Evolutionary conservation across 2,888 invertebrate species (phyloP).

Genomic region (Amblyteles armatorius): DNA sequence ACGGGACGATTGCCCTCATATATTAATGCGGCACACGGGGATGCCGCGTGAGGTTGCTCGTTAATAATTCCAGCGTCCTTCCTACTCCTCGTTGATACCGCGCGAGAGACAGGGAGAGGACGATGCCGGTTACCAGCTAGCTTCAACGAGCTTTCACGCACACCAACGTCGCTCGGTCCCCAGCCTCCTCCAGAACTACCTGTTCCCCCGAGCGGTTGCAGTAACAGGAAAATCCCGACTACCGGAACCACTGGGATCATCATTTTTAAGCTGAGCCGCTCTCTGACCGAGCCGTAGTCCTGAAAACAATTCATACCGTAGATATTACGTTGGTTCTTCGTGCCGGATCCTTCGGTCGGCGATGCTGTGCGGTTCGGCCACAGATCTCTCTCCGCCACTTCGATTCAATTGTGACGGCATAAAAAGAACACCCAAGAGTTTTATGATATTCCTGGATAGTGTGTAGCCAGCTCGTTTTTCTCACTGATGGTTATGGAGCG

Average conservation of each 20-base stretch:
- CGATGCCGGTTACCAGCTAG: slow-evolving; percentile 32
- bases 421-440: slow-evolving; percentile 27
- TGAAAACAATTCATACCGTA: slow-evolving; percentile 1
- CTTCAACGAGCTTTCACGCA: slow-evolving; percentile 48
- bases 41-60: slow-evolving; percentile 74
- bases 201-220: slow-evolving; percentile 46
- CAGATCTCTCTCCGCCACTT: background rate
- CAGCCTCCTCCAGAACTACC: slow-evolving; percentile 45
- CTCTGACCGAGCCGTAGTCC: background rate
- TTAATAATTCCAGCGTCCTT: slow-evolving; percentile 77
- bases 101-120: slow-evolving; percentile 15
- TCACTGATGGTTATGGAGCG: slow-evolving; percentile 44
- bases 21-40: slow-evolving; percentile 75
- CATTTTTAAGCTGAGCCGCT: slow-evolving; percentile 41
- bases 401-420: slow-evolving; percentile 34
- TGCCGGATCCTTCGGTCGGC: background rate
- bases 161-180: slow-evolving; percentile 11
- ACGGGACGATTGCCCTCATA: slow-evolving; percentile 74
- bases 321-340: background rate
- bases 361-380: background rate
- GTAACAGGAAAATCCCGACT: slow-evolving; percentile 48
- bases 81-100: slow-evolving; percentile 29
- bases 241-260: slow-evolving; percentile 35
- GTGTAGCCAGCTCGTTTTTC: slow-evolving; percentile 26
- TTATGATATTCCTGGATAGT: slow-evolving; percentile 18